phyloP scores from a whole-genome alignment of 2,113 vertebrate genomes.

The Echinops telfairi region DNA sequence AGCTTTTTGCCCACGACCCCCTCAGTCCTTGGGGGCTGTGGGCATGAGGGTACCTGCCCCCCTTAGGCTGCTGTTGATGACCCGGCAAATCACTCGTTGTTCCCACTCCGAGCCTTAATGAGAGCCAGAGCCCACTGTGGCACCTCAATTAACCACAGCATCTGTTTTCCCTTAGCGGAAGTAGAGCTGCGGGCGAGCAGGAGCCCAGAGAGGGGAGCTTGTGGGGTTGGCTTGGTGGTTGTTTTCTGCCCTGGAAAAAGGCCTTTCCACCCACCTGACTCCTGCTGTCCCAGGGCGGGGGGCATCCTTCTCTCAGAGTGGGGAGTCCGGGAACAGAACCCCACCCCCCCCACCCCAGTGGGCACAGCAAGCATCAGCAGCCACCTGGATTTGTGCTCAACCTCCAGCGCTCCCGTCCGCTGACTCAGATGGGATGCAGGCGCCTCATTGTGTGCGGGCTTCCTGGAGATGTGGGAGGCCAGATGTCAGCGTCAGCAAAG shows the following conservation, averaged over 20 bases:
- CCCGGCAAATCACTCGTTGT: constrained; percentile 56
- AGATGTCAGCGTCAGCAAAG: constrained; percentile 17
- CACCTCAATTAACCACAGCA: constrained; percentile 60
- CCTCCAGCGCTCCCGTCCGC: background rate
- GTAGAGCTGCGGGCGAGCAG: background rate
- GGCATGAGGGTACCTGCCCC: background rate
- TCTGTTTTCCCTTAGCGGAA: constrained; percentile 72
- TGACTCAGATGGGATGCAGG: constrained; percentile 65
- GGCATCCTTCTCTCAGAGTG: background rate
- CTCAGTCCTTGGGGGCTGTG: background rate
- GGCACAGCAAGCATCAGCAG: background rate
- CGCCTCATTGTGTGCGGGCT: constrained; percentile 34
- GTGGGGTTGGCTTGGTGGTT: background rate
- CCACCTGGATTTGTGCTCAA: background rate
- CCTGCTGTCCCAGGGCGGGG: background rate
- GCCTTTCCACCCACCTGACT: constrained; percentile 1
- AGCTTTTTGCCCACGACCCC: background rate
- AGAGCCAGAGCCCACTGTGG: constrained; percentile 16
- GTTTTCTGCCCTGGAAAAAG: constrained; percentile 33
- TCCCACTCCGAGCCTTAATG: constrained; percentile 58
- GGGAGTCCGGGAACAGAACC: background rate
- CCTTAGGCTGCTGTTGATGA: constrained; percentile 31
- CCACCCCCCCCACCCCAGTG: background rate
- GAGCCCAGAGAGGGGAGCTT: background rate
- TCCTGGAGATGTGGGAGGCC: constrained; percentile 72